Evolutionary conservation across 2,888 invertebrate genomes (phyloP), one percentile per base, ranked within the genome.

Genomic region (Chaetogeoica ovagalla): DNA sequence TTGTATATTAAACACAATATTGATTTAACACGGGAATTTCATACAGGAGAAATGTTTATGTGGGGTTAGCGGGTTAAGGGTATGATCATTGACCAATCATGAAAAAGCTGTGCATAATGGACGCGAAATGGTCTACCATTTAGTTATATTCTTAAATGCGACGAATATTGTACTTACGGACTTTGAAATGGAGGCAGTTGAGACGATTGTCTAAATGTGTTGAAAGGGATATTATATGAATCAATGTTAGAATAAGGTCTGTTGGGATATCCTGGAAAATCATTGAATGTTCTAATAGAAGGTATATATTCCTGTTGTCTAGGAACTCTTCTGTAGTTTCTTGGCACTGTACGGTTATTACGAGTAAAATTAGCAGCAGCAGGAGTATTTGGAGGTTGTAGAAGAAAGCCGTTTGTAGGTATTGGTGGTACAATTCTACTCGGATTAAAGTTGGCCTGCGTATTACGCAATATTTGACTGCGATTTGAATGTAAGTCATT

Each of bases 341-440:
- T 77, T 17, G 19, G 19, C 1, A 17, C 4, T 1, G 0, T 2
- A 37, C 1, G 5, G 0, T 21, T 55, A 21, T 17, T 3, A 65
- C 19, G 5, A 65, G 8, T 11, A 48, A 43, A 2, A 60, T 13
- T n/a, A 48, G 66, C 21, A 19, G 5, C 39, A 39, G 43, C 43
- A 43, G 37, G 2, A n/a, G n/a, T 11, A n/a, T 8, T 13, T 4
- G 48, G 7, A 48, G 48, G 21, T 7, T 19, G n/a, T n/a, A 2
- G 55, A 6, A n/a, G n/a, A n/a, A n/a, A n/a, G n/a, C 11, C 55
- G n/a, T n/a, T n/a, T n/a, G n/a, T n/a, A n/a, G n/a, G n/a, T n/a
- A n/a, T 55, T 5, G 73, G 74, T 52, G 74, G 74, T 17, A 65
- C 65, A n/a, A 74, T 65, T 21, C 65, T 74, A 7, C 55, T 55